Evolutionary conservation across 64 coral and sea anemone genomes (phyloP), one percentile per base, ranked within the genome.

Genomic region (Platygyra sinensis): DNA sequence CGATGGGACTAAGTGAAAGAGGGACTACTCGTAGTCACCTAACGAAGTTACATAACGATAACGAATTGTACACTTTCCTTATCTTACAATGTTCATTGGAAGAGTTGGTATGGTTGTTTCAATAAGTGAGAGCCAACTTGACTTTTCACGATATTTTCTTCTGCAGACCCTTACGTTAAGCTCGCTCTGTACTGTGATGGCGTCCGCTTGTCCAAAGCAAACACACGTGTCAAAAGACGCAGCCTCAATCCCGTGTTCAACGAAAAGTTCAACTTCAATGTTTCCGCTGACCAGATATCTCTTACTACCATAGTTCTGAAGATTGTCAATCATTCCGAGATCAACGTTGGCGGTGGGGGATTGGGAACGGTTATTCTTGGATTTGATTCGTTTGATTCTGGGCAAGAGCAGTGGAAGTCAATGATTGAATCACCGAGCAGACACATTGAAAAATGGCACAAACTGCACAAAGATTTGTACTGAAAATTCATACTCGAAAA

Each of bases 251-350:
- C 96, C 22, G 89, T 98, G 36, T 98, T 90, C 83, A 98, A 98
- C 50, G 96, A 98, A 57, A 98, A 98, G 61, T 98, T 98, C 46
- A 98, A 98, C 79, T 98, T 98, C 33, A 95, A 98, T 61, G 87
- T 98, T 13, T 88, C 86, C 30, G 86, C 96, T 63, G 96, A 98
- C 86, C 96, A 95, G 63, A 98, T 98, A 77, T 95, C 96, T 32
- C 80, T 93, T 36, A 95, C 96, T 32, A 98, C 96, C 51, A 88
- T 98, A 33, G 93, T 93, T 25, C 74, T 98, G 17, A 98, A 95
- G 36, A 79, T 98, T 80, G 84, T 89, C 29, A 98, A 93, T 80
- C 91, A 95, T 57, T 84, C 75, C 63, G 96, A 95, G 39, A 73
- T 92, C 81, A 90, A 80, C 32, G 55, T 54, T 63, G 73, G 90